Conservation (phyloP, 92 coral and sea anemone species). For the Parazoanthus swiftii region DNA sequence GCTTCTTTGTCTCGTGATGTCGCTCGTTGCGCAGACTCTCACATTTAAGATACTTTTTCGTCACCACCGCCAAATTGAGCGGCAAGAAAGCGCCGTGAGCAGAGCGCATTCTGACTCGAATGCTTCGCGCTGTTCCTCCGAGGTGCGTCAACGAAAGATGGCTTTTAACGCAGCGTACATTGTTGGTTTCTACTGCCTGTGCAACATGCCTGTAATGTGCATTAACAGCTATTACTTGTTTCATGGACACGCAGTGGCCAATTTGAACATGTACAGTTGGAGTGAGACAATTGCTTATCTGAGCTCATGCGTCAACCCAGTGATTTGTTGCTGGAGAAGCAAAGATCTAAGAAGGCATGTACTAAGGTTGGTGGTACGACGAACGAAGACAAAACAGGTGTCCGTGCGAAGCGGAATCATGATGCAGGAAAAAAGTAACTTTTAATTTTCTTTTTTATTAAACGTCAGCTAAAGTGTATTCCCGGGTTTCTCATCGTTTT, state of each 20-base stretch:
- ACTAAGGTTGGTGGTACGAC: background rate
- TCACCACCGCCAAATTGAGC: conserved; percentile 63
- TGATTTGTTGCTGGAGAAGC: conserved; percentile 75
- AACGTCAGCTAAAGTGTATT: background rate
- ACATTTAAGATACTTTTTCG: conserved; percentile 60
- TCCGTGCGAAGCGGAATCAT: conserved; percentile 3
- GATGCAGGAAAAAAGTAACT: background rate
- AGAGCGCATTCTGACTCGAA: conserved; percentile 30
- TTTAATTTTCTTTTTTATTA: background rate
- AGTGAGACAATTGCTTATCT: conserved; percentile 74
- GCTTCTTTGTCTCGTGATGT: conserved; percentile 51
- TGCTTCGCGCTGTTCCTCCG: conserved; percentile 23
- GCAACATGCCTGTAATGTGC: conserved; percentile 68
- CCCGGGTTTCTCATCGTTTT: background rate
- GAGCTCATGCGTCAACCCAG: conserved; percentile 73
- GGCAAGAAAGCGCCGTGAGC: conserved; percentile 37
- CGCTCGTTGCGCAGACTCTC: conserved; percentile 53
- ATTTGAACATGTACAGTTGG: conserved; percentile 68
- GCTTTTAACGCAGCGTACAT: conserved; percentile 76
- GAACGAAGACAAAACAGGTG: background rate
- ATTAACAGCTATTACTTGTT: conserved; percentile 60
- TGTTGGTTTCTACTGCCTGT: conserved; percentile 70
- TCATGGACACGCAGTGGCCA: conserved; percentile 46
- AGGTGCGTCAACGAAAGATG: conserved; percentile 56
- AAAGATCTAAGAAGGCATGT: conserved; percentile 51